These are phyloP conservation scores for Plecotus auritus DNA, from an alignment of 2,113 vertebrate species.

Conservation along the genomic window DNA sequence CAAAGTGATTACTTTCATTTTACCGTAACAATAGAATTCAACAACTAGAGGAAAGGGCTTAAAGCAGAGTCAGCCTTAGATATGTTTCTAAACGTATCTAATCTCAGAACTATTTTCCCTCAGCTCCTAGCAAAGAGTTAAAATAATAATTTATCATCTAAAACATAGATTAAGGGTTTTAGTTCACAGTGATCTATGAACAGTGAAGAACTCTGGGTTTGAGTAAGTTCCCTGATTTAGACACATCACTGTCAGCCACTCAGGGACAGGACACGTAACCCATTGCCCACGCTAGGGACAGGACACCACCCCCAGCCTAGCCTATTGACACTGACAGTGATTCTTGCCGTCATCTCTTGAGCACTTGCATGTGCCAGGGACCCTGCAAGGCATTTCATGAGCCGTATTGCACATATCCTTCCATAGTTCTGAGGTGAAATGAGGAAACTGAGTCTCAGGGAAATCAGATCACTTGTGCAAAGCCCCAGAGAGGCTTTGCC, in stretches of 20 bases:
- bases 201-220: neutral
- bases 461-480: neutral
- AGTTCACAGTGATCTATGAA: neutral
- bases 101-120: neutral
- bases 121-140: neutral
- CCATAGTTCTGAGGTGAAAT: neutral
- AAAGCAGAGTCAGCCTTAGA: slow-evolving; percentile 26
- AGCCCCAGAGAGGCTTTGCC: neutral
- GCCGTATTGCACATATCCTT: rapidly evolving
- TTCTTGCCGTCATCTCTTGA: neutral
- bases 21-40: slow-evolving; percentile 43
- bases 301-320: neutral
- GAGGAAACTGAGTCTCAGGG: neutral
- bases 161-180: neutral
- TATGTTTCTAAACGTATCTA: slow-evolving; percentile 24
- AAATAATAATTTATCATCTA: neutral
- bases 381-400: neutral
- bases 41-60: neutral
- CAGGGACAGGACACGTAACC: neutral
- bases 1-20: slow-evolving; percentile 18
- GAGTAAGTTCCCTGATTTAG: neutral
- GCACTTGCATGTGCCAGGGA: neutral
- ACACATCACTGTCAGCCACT: neutral
- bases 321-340: neutral
- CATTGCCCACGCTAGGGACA: rapidly evolving